Base-by-base conservation (phyloP, 2,888 invertebrate species). In the Drosophila austrosaltans region DNA sequence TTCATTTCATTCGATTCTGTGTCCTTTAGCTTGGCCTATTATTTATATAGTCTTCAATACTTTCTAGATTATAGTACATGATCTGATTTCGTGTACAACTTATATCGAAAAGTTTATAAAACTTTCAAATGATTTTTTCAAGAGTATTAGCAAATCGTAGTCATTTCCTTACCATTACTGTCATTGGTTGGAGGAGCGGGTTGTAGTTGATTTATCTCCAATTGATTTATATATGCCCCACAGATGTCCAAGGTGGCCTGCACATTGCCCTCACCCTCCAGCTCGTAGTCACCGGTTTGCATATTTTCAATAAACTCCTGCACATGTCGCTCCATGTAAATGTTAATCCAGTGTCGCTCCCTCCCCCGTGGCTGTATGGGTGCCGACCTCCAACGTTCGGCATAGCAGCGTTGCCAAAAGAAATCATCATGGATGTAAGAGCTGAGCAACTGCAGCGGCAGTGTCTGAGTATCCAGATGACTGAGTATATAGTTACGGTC, bases 321-420 rank as follows among this genome's bases (percentile, higher is more conserved):
- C 75, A 92, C 85, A 90, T 92, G 91, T 79, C 91, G 91, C 79
- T 92, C 92, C 91, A 92, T 92, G 85, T 92, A 92, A 69, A 91
- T 86, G 81, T 90, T 91, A 86, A 92, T 92, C 92, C 92, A 92
- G 59, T 73, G 78, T 39, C 82, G 74, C 54, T 77, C 78, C 54
- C 3, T 66, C 66, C 75, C 76, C 32, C 76, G 76, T 36, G 75
- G 7, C 63, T 75, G 78, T 32, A 76, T 53, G 3, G 84, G 82
- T 28, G 81, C 66, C 39, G 76, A 63, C 63, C 90, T 85, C 92
- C 92, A 92, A 54, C 91, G 91, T 60, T 89, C 82, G 58, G 79
- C 87, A 59, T 89, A 92, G 80, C 91, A 87, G 53, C 91, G 86
- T 6, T 85, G 87, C 92, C 92, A 92, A 75, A 92, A 92, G 81